Conservation (phyloP, 2,888 invertebrate species). For the Hipparchia sbordonii region DNA sequence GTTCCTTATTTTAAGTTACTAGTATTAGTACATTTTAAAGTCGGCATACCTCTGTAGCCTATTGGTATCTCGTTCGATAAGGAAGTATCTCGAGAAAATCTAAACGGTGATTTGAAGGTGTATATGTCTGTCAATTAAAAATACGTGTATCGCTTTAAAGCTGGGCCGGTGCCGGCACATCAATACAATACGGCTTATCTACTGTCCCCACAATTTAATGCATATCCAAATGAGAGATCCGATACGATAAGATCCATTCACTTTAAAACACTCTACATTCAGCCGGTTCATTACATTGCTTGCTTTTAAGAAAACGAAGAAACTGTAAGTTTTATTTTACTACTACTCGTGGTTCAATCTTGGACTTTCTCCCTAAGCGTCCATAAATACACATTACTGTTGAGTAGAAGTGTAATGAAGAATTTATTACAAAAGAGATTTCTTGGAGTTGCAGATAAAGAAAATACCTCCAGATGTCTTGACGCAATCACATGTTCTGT, state of each 20-base stretch:
- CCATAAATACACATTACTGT: constrained; percentile 41
- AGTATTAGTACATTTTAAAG: background rate
- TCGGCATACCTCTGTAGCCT: constrained; percentile 30
- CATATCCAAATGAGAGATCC: constrained; percentile 79
- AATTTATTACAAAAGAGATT: constrained; percentile 29
- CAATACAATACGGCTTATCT: constrained; percentile 74
- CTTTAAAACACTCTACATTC: constrained; percentile 66
- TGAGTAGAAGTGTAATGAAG: constrained; percentile 32
- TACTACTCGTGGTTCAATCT: constrained; percentile 46
- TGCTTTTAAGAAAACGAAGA: constrained; percentile 61
- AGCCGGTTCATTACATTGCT: constrained; percentile 69
- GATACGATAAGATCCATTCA: constrained; percentile 76
- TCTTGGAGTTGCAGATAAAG: constrained; percentile 16
- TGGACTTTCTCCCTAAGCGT: constrained; percentile 35
- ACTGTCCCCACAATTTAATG: constrained; percentile 73
- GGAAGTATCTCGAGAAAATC: constrained; percentile 60
- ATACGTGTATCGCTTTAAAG: constrained; percentile 61
- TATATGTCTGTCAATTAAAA: constrained; percentile 63
- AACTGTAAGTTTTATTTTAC: constrained; percentile 63
- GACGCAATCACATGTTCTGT: background rate
- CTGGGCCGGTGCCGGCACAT: constrained; percentile 57
- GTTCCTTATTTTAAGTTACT: background rate
- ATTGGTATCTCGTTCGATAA: constrained; percentile 48
- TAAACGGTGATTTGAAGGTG: constrained; percentile 68
- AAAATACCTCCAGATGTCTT: background rate